Evolutionary conservation across 1,140 invertebrate species (phyloP).

Genomic region (Calliphora vicina): DNA sequence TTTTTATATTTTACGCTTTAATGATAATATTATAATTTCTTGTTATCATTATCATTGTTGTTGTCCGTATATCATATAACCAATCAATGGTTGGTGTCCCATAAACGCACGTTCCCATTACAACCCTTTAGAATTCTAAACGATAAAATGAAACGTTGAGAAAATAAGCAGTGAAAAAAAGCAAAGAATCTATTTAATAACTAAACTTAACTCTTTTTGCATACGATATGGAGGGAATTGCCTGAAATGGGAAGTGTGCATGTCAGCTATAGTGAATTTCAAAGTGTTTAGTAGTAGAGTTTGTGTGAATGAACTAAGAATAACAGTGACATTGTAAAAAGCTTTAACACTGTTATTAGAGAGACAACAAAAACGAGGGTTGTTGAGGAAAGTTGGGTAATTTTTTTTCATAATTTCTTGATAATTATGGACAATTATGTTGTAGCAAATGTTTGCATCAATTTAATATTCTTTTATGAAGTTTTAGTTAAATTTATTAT

Average conservation of each 20-base stretch:
- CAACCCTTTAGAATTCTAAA: neutral
- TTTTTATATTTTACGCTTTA: neutral
- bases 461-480: no score
- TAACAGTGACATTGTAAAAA: neutral
- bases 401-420: no score
- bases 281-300: no score
- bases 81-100: slow-evolving; percentile 5
- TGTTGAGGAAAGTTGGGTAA: no score
- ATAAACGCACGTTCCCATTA: neutral
- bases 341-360: neutral
- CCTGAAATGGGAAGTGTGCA: no score
- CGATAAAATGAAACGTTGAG: neutral
- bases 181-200: neutral
- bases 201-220: neutral
- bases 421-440: no score
- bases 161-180: neutral
- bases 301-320: neutral
- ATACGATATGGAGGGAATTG: neutral
- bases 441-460: no score
- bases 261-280: no score
- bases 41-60: neutral
- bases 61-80: neutral
- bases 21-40: neutral
- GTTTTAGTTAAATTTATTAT: no score
- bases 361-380: no score